phyloP scores from a whole-genome alignment of 2,888 invertebrate species.

The Drosophila gaucha region DNA sequence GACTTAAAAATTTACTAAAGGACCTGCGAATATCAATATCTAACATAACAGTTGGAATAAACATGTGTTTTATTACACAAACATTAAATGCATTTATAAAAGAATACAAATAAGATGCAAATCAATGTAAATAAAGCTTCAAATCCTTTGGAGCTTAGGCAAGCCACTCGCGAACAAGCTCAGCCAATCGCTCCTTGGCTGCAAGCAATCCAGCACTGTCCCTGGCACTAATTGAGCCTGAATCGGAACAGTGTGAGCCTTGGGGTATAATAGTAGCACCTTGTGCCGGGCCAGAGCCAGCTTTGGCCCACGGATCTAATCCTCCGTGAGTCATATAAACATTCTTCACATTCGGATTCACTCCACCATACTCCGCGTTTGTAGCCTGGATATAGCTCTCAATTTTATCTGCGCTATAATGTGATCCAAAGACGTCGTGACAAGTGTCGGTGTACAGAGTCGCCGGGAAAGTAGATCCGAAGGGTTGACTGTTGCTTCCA shows the following conservation, averaged over 20 bases:
- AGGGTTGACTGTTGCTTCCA: constrained; percentile 86
- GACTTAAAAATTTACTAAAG: too few relatives aligned
- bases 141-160: constrained; percentile 3
- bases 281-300: constrained; percentile 81
- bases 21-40: too few relatives aligned
- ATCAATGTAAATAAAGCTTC: neutral
- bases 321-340: constrained; percentile 86
- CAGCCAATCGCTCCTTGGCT: constrained; percentile 60
- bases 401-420: constrained; percentile 44
- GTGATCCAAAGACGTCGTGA: constrained; percentile 59
- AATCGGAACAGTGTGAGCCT: constrained; percentile 76
- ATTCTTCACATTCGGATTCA: constrained; percentile 83
- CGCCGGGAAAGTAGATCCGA: constrained; percentile 78
- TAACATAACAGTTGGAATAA: neutral
- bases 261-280: constrained; percentile 71
- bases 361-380: constrained; percentile 85
- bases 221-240: constrained; percentile 64
- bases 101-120: neutral
- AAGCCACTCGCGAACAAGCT: constrained; percentile 72
- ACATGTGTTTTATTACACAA: neutral
- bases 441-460: constrained; percentile 64
- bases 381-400: constrained; percentile 70
- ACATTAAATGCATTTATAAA: neutral
- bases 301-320: constrained; percentile 86
- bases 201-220: constrained; percentile 67